Percentiles rank a stretch among this genome's conserved stretches.
Evolutionary conservation across 2,888 invertebrate genomes (phyloP).

Genomic region (Cactoblastis cactorum): DNA sequence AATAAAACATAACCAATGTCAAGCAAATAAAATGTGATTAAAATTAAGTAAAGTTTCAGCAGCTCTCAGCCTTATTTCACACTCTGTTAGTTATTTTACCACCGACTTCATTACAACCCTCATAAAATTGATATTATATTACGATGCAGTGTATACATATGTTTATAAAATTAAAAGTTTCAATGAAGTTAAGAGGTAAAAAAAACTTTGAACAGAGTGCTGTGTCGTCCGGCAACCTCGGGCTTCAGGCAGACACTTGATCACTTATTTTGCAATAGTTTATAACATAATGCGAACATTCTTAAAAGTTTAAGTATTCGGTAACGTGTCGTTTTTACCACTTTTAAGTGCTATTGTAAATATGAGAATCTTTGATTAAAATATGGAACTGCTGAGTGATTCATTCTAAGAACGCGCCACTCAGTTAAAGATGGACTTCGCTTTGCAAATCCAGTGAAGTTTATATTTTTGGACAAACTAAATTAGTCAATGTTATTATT

Average conservation of each 20-base stretch:
- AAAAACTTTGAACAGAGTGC: slow-evolving; percentile 14
- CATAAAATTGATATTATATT: no score
- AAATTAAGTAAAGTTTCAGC: slow-evolving; percentile 62
- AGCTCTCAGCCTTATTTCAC: slow-evolving; percentile 58
- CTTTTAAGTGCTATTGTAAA: slow-evolving; percentile 1
- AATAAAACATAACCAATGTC: slow-evolving; percentile 55
- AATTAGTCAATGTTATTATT: slow-evolving; percentile 38
- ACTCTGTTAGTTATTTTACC: slow-evolving; percentile 12
- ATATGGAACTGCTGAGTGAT: slow-evolving; percentile 18
- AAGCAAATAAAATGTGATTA: slow-evolving; percentile 55
- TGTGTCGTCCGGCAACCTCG: slow-evolving; percentile 26
- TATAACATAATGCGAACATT: slow-evolving; percentile 4
- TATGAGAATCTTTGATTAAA: neutral
- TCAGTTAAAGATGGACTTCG: slow-evolving; percentile 47
- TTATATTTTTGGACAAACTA: slow-evolving; percentile 41
- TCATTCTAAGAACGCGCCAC: slow-evolving; percentile 54
- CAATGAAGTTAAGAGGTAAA: neutral
- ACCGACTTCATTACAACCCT: slow-evolving; percentile 35
- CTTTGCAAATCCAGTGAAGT: slow-evolving; percentile 61
- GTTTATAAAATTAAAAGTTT: neutral
- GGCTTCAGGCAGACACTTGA: slow-evolving; percentile 19
- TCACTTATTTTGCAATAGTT: neutral
- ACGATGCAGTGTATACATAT: neutral
- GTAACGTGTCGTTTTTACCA: slow-evolving; percentile 12
- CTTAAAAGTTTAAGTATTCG: slow-evolving; percentile 6